Evolutionary conservation across 1,140 invertebrate species (phyloP).

Genomic region (Heterodera carotae): DNA sequence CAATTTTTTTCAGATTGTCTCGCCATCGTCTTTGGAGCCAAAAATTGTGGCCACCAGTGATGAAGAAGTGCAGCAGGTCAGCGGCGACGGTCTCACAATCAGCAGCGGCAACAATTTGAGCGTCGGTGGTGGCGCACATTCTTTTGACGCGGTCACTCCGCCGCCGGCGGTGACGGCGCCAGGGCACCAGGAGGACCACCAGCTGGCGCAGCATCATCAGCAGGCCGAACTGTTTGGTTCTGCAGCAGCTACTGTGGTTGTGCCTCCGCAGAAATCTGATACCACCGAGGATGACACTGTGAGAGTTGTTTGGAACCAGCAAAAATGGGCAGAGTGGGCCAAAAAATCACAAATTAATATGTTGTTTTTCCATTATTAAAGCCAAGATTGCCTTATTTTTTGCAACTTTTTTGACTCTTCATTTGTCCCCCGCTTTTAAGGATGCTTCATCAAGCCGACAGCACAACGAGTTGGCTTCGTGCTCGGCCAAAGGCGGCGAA

Average conservation of each 20-base stretch:
- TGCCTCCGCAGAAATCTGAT: background rate
- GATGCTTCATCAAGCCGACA: background rate
- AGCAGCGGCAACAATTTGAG: background rate
- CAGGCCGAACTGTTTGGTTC: background rate
- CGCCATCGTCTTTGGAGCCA: background rate
- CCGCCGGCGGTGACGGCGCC: background rate
- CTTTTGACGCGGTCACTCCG: background rate
- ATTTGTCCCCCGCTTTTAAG: background rate
- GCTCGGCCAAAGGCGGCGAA: background rate
- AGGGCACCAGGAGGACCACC: background rate
- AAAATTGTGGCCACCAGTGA: background rate
- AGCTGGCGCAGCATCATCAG: background rate
- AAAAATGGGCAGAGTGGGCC: too few species aligned
- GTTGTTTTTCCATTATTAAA: too few species aligned
- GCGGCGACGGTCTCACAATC: background rate
- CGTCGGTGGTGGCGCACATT: background rate
- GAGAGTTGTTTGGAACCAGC: background rate
- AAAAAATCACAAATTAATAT: too few species aligned
- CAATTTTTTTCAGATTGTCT: too few species aligned
- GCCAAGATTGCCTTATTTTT: background rate
- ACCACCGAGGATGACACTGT: background rate
- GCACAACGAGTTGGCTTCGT: background rate
- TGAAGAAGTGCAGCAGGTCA: background rate
- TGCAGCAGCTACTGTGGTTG: too few species aligned
- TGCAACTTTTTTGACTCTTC: background rate